Base-by-base conservation (phyloP, 2,888 invertebrate species). In the Stenodema calcarata region DNA sequence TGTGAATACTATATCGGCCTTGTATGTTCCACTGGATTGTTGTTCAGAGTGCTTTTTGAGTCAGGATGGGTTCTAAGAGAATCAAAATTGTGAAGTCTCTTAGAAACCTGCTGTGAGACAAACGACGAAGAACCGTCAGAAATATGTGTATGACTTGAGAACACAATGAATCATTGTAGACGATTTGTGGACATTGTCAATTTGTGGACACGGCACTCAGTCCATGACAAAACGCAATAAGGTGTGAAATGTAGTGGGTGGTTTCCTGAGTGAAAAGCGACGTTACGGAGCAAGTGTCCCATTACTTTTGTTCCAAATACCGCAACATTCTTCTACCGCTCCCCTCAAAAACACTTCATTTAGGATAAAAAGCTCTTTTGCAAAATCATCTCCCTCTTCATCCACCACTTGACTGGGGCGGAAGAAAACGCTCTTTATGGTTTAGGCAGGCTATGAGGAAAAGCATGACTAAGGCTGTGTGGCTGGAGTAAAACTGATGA, bases 401-500 rank as follows among this genome's bases (percentile, higher is more conserved):
- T 47, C 78, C 78, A 78, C 78, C 78, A 78, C 78, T 78, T 78
- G 78, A 78, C 78, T 23, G 14, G 18, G 44, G 18, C 12, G 41
- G 41, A 18, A 23, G 44, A 42, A 78, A 78, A 44, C n/a, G 44
- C 27, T 42, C 44, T 78, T 78, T 78, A 44, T 44, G 41, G 78
- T 41, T 78, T 44, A 18, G 23, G 75, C 75, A 35, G 28, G 78
- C 41, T 16, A 18, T 41, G 41, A 78, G 23, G 41, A 44, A 78
- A 78, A 44, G 44, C 78, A 78, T 78, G 78, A 78, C 78, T 78
- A 78, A 78, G 78, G 18, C 27, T 14, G n/a, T 44, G 78, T 78
- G 78, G 78, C 78, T 44, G 78, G 78, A n/a, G 41, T 78, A 44
- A 41, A 30, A 80, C 73, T 84, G 84, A 84, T 84, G 84, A 75